Conservation (phyloP, 2,888 invertebrate genomes). For the Sesia bembeciformis region DNA sequence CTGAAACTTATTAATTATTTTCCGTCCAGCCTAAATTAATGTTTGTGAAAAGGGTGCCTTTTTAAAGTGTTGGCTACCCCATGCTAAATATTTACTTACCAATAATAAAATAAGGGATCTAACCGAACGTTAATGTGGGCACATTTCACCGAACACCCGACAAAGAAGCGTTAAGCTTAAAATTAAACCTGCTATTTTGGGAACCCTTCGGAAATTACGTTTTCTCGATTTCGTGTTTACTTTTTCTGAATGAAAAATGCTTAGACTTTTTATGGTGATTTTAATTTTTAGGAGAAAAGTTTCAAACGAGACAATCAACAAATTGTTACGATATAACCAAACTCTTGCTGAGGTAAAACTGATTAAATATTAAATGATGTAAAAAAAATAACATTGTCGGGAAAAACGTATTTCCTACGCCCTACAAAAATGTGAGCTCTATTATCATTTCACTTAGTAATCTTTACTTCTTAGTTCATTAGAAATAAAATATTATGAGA, state of each 20-base stretch:
- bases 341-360: not conserved
- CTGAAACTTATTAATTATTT: too few relatives aligned
- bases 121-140: constrained; percentile 8
- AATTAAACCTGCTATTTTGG: constrained; percentile 13
- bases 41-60: constrained; percentile 57
- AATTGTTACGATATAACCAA: not conserved
- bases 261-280: not conserved
- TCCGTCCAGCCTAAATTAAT: not conserved
- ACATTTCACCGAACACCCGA: constrained; percentile 11
- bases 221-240: constrained; percentile 18
- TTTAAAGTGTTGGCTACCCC: constrained; percentile 81
- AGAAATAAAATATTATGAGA: too few relatives aligned
- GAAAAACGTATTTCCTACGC: too few relatives aligned
- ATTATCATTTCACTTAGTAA: too few relatives aligned
- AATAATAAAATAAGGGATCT: constrained; percentile 15
- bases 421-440: too few relatives aligned
- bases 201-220: constrained; percentile 23
- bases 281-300: not conserved
- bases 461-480: too few relatives aligned
- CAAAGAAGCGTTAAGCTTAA: constrained; percentile 16
- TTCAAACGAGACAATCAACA: constrained; percentile 5
- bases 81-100: constrained; percentile 15
- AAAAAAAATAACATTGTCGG: not conserved
- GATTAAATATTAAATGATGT: not conserved
- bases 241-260: constrained; percentile 1